A percentile compares a stretch with the other conserved stretches of the same genome.
Conservation (phyloP, 2,888 invertebrate genomes). For the Ctena decussata region DNA sequence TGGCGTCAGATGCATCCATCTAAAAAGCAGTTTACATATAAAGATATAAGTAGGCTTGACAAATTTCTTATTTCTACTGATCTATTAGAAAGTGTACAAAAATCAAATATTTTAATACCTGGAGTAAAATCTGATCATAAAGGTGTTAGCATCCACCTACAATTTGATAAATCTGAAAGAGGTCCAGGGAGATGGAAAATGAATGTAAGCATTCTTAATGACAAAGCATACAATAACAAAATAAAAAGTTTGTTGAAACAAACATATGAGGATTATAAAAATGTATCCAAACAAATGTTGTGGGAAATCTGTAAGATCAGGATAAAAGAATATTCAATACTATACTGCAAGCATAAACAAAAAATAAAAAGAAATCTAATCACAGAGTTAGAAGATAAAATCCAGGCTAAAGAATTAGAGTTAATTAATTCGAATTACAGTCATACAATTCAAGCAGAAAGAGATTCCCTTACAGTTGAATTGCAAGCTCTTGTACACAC, state of each 20-base stretch:
- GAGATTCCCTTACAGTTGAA: not conserved
- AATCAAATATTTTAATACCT: not conserved
- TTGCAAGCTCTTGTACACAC: not conserved
- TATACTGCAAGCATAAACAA: not conserved
- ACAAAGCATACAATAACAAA: not conserved
- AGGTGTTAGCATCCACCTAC: not conserved
- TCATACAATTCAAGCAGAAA: not conserved
- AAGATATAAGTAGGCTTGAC: not conserved
- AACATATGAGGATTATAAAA: not conserved
- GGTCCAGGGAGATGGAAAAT: not conserved
- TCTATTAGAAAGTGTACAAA: not conserved
- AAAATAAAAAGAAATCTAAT: not conserved
- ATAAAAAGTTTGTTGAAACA: not conserved
- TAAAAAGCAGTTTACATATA: not conserved
- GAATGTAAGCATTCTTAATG: not conserved
- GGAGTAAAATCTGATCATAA: not conserved
- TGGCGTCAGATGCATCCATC: not conserved
- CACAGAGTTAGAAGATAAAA: not conserved
- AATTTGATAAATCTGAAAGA: not conserved
- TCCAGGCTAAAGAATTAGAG: not conserved
- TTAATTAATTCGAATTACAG: not conserved
- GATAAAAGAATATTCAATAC: not conserved
- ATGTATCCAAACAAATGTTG: not conserved
- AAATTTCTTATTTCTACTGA: not conserved
- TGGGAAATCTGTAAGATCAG: not conserved